Evolutionary conservation across 2,888 invertebrate species (phyloP), one percentile per base, ranked within the genome.

Genomic region (Pteria penguin): DNA sequence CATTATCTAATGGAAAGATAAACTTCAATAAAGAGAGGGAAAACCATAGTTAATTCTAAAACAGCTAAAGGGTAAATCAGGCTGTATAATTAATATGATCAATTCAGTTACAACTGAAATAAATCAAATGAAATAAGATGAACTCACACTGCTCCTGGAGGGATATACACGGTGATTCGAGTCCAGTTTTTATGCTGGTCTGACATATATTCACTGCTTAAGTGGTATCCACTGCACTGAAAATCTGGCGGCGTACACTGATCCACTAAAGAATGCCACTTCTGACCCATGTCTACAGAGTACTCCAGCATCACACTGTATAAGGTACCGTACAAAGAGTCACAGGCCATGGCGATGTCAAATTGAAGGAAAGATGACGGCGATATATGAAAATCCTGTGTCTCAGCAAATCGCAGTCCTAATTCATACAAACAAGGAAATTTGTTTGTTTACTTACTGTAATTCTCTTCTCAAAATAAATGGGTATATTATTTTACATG

Each of bases 291-390:
- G 82, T 93, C 91, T 0, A 88, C 86, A 0, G 93, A 93, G 80
- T 91, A 93, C 75, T 93, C 90, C 58, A 93, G 83, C 75, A 84
- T 86, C 18, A 92, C 89, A 55, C 83, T 84, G 81, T 90, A 91
- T 33, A 89, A 82, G 1, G 87, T 85, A 36, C 86, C 82, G 66
- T 87, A 89, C 18, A 89, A 82, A 1, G 90, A 89, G 52, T 89
- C 89, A 80, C 92, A 92, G 2, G 89, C 91, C 88, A 92, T 89
- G 33, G 90, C 90, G 26, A 93, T 87, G 83, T 93, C 91, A 83
- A 93, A 93, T 87, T 93, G 93, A 0, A 93, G 86, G 80, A 93
- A 92, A 0, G 92, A 91, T 2, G 91, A 88, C 1, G 90, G 89
- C 0, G 87, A 89, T 29, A 92, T 89, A 55, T 90, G 86, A 72